phyloP scores from a whole-genome alignment of 1,140 invertebrate genomes.

The Cotesia typhae region DNA sequence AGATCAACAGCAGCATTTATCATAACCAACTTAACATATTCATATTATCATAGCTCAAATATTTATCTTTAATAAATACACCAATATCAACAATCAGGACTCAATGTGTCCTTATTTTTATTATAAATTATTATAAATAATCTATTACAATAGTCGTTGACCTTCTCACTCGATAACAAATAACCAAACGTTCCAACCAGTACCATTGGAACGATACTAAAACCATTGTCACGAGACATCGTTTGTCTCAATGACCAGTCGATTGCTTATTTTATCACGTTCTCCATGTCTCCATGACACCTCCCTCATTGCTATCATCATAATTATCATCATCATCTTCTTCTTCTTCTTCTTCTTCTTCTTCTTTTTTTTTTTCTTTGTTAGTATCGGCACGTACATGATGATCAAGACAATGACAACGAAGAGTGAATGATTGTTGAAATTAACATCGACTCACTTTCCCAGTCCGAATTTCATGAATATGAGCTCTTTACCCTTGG shows the following conservation, averaged over 20 bases:
- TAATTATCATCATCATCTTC: not conserved
- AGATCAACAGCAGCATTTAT: slow-evolving; percentile 26
- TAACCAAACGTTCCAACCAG: no score
- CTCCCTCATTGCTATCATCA: not conserved
- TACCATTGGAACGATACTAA: not conserved
- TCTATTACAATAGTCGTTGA: not conserved
- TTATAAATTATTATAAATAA: not conserved
- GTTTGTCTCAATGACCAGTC: slow-evolving; percentile 7
- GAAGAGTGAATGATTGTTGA: not conserved
- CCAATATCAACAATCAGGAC: not conserved
- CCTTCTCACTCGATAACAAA: slow-evolving; percentile 3
- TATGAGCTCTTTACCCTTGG: slow-evolving; percentile 89
- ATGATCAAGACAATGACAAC: not conserved
- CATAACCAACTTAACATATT: slow-evolving; percentile 10
- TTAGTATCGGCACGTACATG: not conserved
- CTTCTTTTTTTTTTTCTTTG: no score
- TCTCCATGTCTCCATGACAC: no score
- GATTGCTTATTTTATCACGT: slow-evolving; percentile 4
- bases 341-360: no score
- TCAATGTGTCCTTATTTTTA: not conserved
- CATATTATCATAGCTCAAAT: not conserved
- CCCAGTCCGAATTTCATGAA: slow-evolving; percentile 91
- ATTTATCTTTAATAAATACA: slow-evolving; percentile 17
- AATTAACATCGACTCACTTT: slow-evolving; percentile 56
- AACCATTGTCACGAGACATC: slow-evolving; percentile 21